These are phyloP conservation scores for Pangasius larnaudii DNA, from an alignment of 2,797 vertebrate genomes.

Conservation along the genomic window DNA sequence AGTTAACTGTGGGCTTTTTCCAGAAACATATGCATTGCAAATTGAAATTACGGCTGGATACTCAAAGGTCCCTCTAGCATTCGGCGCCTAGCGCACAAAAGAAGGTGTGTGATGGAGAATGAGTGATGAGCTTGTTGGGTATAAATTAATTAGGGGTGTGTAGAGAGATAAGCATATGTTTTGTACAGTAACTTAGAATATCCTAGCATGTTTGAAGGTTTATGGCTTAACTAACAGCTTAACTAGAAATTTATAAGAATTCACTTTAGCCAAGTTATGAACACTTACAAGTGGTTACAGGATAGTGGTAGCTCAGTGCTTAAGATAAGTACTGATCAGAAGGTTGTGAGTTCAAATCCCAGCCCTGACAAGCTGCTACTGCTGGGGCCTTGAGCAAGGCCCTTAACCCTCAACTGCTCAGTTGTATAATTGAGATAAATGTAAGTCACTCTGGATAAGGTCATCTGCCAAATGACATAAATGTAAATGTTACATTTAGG, in stretches of 20 bases:
- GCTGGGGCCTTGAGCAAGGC: too few relatives aligned
- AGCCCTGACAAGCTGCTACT: too few relatives aligned
- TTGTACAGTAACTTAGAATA: neutral
- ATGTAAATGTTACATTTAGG: neutral
- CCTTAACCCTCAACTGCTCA: too few relatives aligned
- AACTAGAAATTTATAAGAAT: neutral
- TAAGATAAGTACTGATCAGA: too few relatives aligned
- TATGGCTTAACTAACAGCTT: neutral
- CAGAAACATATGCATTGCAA: slow-evolving; percentile 79
- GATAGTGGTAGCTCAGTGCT: too few relatives aligned
- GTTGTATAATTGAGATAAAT: too few relatives aligned
- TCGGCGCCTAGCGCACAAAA: slow-evolving; percentile 57
- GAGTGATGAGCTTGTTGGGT: slow-evolving; percentile 51
- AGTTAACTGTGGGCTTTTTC: slow-evolving; percentile 70
- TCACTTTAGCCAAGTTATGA: neutral
- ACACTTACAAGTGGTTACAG: neutral
- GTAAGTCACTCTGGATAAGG: too few relatives aligned
- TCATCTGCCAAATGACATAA: too few relatives aligned
- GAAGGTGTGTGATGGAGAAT: slow-evolving; percentile 51
- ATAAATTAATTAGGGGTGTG: slow-evolving; percentile 57
- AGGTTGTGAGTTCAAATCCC: too few relatives aligned
- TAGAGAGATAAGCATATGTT: slow-evolving; percentile 52
- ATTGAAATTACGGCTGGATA: slow-evolving; percentile 71
- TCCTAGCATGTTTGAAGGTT: neutral
- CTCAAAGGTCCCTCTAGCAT: slow-evolving; percentile 62